phyloP scores from a whole-genome alignment of 2,113 vertebrate species.

The Elaphurus davidianus region DNA sequence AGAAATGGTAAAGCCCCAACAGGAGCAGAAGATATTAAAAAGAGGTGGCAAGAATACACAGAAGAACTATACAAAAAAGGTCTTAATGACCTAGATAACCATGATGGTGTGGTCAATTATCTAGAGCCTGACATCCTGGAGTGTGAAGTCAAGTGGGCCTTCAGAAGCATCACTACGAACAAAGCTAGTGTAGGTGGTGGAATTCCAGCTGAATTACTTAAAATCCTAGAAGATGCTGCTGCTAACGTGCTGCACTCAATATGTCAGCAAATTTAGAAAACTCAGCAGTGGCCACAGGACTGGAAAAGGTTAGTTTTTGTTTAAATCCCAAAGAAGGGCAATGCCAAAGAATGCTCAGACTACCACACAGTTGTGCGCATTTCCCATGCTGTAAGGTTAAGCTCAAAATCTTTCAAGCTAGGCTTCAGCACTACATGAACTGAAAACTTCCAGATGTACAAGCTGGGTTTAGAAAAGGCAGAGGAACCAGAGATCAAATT shows the following conservation, averaged over 20 bases:
- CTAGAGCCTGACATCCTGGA: not conserved
- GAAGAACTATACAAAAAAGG: not conserved
- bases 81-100: not conserved
- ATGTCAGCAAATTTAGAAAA: not conserved
- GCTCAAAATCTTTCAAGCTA: not conserved
- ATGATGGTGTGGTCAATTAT: rapidly evolving
- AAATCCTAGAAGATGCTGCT: not conserved
- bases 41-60: not conserved
- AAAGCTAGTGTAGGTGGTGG: not conserved
- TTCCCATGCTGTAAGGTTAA: not conserved
- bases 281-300: not conserved
- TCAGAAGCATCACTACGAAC: not conserved
- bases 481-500: not conserved
- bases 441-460: not conserved
- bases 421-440: not conserved
- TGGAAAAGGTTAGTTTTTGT: not conserved
- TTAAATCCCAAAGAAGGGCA: not conserved
- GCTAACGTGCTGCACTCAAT: not conserved
- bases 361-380: not conserved
- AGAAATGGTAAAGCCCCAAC: not conserved
- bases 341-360: not conserved
- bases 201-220: not conserved
- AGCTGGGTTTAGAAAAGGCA: not conserved
- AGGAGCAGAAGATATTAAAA: not conserved
- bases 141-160: not conserved